Percentiles rank a stretch among this genome's conserved stretches.
Conservation (phyloP, 2,113 vertebrate species). For the Balaenoptera acutorostrata region DNA sequence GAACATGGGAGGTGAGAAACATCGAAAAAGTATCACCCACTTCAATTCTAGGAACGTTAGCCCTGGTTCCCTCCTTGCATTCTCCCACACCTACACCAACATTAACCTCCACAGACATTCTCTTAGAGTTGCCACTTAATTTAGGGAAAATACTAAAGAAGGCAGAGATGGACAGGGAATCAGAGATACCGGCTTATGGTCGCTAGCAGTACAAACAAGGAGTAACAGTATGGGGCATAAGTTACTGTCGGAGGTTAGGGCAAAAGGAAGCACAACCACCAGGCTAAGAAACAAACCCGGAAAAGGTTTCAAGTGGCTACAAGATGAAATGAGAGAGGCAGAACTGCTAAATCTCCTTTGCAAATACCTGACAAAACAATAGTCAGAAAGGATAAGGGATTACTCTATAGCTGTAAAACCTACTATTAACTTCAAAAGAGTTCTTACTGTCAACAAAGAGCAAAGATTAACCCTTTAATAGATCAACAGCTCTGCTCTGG, state of each 20-base stretch:
- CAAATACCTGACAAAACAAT: constrained; percentile 56
- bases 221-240: not conserved
- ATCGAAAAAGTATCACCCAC: not conserved
- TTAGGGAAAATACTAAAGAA: not conserved
- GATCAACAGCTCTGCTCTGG: not conserved
- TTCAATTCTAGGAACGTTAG: not conserved
- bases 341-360: constrained; percentile 36
- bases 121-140: not conserved
- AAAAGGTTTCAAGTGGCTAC: constrained; percentile 44
- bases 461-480: constrained; percentile 62
- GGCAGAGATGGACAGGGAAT: not conserved
- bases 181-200: not conserved
- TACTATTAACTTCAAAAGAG: constrained; percentile 72
- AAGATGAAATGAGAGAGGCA: constrained; percentile 12
- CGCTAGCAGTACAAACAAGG: not conserved
- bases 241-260: not conserved
- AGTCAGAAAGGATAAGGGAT: constrained; percentile 62
- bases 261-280: not conserved
- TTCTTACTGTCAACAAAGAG: constrained; percentile 46
- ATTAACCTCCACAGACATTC: not conserved
- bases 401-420: constrained; percentile 62
- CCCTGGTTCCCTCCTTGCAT: not conserved
- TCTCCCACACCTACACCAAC: not conserved
- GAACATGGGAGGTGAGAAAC: not conserved
- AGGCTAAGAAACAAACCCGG: not conserved